A percentile compares a stretch with the other conserved stretches of the same genome.
Conservation (phyloP, 35 echinoderm and acorn worm species). For the Hemicentrotus pulcherrimus region DNA sequence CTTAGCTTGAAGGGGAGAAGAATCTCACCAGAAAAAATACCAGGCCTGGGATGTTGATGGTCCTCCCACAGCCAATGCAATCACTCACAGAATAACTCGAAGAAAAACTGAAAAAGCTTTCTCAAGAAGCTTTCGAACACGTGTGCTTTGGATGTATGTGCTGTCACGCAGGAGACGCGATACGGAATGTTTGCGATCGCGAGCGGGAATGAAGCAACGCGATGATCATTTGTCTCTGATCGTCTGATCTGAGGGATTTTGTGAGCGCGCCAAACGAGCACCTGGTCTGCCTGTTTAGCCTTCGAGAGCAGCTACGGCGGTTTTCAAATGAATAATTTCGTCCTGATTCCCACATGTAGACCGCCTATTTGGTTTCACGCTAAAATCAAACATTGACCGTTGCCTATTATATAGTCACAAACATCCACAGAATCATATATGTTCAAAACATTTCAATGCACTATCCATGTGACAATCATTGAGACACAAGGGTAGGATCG, state of each 20-base stretch:
- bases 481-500: too few relatives aligned
- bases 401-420: too few relatives aligned
- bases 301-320: neutral
- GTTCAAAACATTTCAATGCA: too few relatives aligned
- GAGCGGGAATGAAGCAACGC: neutral
- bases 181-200: slow-evolving; percentile 8
- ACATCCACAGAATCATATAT: too few relatives aligned
- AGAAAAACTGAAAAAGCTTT: neutral
- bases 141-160: neutral
- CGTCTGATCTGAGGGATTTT: neutral
- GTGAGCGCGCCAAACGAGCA: slow-evolving; percentile 6
- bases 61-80: slow-evolving; percentile 2
- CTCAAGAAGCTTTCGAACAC: slow-evolving; percentile 19
- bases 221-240: slow-evolving; percentile 28
- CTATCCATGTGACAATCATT: too few relatives aligned
- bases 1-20: neutral
- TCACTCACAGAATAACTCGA: slow-evolving; percentile 20
- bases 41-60: neutral
- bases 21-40: neutral
- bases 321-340: neutral
- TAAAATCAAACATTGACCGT: too few relatives aligned
- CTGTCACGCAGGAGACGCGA: slow-evolving; percentile 1
- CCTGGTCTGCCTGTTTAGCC: neutral
- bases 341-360: neutral
- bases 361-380: too few relatives aligned